Evolutionary conservation across 2,113 vertebrate species (phyloP), one percentile per base, ranked within the genome.

Genomic region (Baryphthengus martii): DNA sequence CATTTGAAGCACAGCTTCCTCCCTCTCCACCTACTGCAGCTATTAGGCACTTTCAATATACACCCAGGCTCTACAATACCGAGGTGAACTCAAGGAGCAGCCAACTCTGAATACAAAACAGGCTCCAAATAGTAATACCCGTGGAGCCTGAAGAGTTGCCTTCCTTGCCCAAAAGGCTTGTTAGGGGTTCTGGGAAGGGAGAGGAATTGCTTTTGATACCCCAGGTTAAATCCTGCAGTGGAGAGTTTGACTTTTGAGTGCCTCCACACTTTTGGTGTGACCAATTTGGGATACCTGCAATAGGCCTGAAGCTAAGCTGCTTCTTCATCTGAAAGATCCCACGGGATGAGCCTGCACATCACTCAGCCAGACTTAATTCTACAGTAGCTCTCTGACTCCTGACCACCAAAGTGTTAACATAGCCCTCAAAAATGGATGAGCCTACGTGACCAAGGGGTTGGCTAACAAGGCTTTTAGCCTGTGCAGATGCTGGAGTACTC

Each of bases 121-220:
- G 68, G 63, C 77, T 91, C 68, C 20, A 52, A 73, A 61, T 88
- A 95, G 87, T 90, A 91, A 94, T 94, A 95, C 95, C 68, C 0
- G 72, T 84, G 66, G 92, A 96, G 95, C 96, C 88, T 95, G 96
- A 95, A 96, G 83, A 92, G 93, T 91, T 95, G 74, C 86, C 68
- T 89, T 90, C 89, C 83, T 83, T 95, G 90, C 95, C 97, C 86
- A 85, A 79, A 90, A 93, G 89, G 91, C 85, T 92, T 91, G 87
- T 87, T 39, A 76, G 44, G 70, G 79, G 67, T 50, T 66, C 58
- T 90, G 90, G 65, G 83, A 93, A 95, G 85, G 65, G 65, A 95
- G 23, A 8, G 33, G 61, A 87, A 83, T 47, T n/a, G 37, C 53
- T 94, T 89, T 76, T 70, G 81, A 95, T 92, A 88, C 62, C 53